Evolutionary conservation across 2,797 vertebrate genomes (phyloP).

Genomic region (Danio jaintianensis): DNA sequence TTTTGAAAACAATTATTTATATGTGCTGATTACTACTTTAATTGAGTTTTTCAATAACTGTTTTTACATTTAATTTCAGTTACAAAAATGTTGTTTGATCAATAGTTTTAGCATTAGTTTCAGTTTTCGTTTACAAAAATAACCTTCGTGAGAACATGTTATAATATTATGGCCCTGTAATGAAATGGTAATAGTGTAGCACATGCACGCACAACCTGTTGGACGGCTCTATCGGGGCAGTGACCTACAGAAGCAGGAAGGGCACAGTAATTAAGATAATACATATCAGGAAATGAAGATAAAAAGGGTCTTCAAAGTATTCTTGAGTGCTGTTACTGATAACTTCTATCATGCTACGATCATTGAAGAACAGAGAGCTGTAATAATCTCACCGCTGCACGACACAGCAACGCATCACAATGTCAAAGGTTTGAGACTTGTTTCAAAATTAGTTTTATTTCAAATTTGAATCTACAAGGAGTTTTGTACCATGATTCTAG

Average conservation of each 20-base stretch:
- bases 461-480: too few species aligned
- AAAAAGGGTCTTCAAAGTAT: slow-evolving; percentile 13
- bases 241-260: slow-evolving; percentile 36
- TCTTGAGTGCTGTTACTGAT: slow-evolving; percentile 30
- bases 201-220: not conserved
- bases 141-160: not conserved
- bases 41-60: too few species aligned
- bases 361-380: not conserved
- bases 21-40: too few species aligned
- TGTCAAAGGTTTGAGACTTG: not conserved
- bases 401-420: slow-evolving; percentile 1
- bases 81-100: too few species aligned
- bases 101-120: too few species aligned
- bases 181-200: not conserved
- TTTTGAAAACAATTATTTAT: too few species aligned
- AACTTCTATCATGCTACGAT: slow-evolving; percentile 9
- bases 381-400: slow-evolving; percentile 9
- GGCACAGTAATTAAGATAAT: slow-evolving; percentile 30
- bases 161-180: not conserved
- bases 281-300: slow-evolving; percentile 39
- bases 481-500: too few species aligned
- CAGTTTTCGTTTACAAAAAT: too few species aligned
- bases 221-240: not conserved
- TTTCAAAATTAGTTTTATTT: too few species aligned
- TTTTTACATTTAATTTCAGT: too few species aligned